Conservation (phyloP, 2,797 vertebrate genomes). For the Diceros bicornis region DNA sequence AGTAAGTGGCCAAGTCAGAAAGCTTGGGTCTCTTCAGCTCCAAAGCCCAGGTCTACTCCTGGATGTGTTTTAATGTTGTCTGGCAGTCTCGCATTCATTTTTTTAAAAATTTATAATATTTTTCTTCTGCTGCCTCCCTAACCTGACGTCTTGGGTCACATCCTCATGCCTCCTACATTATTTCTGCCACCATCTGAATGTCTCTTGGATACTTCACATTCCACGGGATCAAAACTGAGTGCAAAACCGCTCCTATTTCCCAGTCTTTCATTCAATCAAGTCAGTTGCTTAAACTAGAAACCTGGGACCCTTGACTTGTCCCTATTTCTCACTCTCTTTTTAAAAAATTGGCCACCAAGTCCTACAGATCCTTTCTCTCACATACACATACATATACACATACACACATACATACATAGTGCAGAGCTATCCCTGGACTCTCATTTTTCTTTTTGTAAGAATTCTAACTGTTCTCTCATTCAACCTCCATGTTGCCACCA, state of each 20-base stretch:
- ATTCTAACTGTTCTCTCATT: slow-evolving; percentile 9
- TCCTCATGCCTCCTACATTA: neutral
- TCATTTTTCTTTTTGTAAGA: neutral
- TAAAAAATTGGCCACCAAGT: neutral
- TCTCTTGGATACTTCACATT: neutral
- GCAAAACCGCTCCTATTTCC: neutral
- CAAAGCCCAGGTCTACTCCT: neutral
- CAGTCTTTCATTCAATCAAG: neutral
- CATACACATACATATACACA: neutral
- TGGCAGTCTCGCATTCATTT: neutral
- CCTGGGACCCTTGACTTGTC: neutral
- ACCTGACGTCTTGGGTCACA: neutral
- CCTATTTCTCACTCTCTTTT: neutral
- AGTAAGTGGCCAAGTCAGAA: neutral
- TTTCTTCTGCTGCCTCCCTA: neutral
- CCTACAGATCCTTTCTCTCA: neutral
- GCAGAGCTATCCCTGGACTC: neutral
- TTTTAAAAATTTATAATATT: neutral
- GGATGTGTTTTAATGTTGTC: neutral
- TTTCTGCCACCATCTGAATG: neutral
- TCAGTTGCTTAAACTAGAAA: slow-evolving; percentile 7
- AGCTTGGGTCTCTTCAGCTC: neutral
- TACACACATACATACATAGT: neutral
- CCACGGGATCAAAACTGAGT: neutral
- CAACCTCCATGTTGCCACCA: neutral